A percentile compares a stretch with the other conserved stretches of the same genome.
Evolutionary conservation across 1,140 invertebrate species (phyloP).

Genomic region (Trachelipus rathkii): DNA sequence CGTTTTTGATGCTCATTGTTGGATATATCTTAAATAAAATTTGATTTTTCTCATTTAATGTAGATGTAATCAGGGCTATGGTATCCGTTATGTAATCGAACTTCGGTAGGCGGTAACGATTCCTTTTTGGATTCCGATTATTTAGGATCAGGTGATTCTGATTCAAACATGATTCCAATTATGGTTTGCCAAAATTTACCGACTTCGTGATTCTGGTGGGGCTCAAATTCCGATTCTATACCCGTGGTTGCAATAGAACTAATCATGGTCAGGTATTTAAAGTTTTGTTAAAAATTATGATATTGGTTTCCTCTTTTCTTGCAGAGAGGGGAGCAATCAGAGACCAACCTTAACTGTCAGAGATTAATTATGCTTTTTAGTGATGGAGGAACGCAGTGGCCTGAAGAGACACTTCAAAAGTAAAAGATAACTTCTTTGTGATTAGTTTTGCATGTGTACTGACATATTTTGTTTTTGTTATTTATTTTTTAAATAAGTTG

Average conservation of each 20-base stretch:
- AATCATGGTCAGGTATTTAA: too few species aligned
- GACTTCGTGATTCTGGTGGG: background rate
- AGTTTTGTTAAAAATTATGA: too few species aligned
- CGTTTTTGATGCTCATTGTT: background rate
- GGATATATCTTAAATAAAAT: background rate
- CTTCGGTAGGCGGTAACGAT: background rate
- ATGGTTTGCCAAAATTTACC: background rate
- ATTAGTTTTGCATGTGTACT: too few species aligned
- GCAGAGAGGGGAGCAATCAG: constrained; percentile 19
- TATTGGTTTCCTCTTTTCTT: constrained; percentile 25
- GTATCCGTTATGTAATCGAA: background rate
- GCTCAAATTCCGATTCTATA: too few species aligned
- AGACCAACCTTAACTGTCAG: constrained; percentile 54
- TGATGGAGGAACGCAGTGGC: constrained; percentile 61
- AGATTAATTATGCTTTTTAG: constrained; percentile 62
- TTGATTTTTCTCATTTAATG: background rate
- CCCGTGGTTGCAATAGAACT: too few species aligned
- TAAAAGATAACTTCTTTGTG: constrained; percentile 44
- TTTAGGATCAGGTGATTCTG: background rate
- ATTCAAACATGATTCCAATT: background rate
- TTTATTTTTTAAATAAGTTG: background rate
- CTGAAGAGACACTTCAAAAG: constrained; percentile 55
- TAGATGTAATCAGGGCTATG: background rate
- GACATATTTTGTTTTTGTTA: too few species aligned
- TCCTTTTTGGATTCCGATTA: background rate